Base-by-base conservation (phyloP, 2,113 vertebrate genomes). In the Scomber scombrus region DNA sequence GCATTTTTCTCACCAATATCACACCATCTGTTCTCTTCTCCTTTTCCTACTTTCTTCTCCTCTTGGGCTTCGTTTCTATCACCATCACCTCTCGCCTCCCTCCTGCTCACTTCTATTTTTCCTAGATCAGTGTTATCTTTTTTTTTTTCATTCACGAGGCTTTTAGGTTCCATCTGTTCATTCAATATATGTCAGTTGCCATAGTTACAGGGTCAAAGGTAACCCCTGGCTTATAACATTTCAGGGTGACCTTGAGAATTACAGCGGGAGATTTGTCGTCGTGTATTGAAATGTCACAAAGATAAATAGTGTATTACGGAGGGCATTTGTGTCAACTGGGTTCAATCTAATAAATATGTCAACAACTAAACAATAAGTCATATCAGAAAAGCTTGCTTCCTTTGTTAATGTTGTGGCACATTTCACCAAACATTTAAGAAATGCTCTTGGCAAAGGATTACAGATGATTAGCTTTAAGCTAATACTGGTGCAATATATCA, bases 131-230 rank as follows among this genome's bases (percentile, higher is more conserved):
- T 40, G 34, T n/a, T 34, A 43, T 47, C 16, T 56, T 73, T 2
- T 61, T n/a, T 56, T 34, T 19, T 40, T 40, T 55, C 43, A 71
- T 66, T 23, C 77, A 40, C 8, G 8, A 40, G 34, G 34, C 7
- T 7, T 40, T 40, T 40, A 40, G 45, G 11, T 45, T 21, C 83
- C 75, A 69, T 82, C 68, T 71, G 62, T n/a, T 78, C 52, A 43
- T 26, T 18, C 16, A 58, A 51, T 69, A 45, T 55, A 11, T 69
- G 18, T 73, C 51, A 11, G 76, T 69, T 72, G 63, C 70, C 40
- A 82, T 70, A 61, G 81, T 84, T 52, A 75, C 64, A 1, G 19
- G 75, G 81, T 78, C 67, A 88, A 31, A 78, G 79, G 60, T 71
- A 14, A 78, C 31, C 31, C 8, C 6, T 51, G 46, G 46, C 46